Conservation (phyloP, 2,797 vertebrate species). For the Delichon dasypus region DNA sequence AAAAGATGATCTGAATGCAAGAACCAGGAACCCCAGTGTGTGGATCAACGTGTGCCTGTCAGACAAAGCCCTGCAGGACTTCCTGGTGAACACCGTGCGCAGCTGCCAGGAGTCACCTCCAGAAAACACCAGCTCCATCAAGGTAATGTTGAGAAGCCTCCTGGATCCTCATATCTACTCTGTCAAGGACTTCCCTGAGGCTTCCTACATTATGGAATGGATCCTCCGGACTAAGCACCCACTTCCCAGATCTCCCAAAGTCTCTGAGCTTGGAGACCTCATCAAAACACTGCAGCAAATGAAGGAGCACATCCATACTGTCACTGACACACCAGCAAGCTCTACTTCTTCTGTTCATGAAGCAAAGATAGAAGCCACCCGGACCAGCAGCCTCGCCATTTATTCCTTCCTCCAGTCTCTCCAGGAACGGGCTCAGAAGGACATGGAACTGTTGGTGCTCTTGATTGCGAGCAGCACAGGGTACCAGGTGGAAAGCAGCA, state of each 20-base stretch:
- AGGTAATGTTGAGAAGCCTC: slow-evolving; percentile 41
- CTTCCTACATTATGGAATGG: slow-evolving; percentile 45
- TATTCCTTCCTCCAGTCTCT: slow-evolving; percentile 48
- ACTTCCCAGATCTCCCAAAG: not conserved
- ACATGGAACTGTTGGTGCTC: slow-evolving; percentile 58
- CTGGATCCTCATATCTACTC: slow-evolving; percentile 56
- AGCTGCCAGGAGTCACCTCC: not conserved
- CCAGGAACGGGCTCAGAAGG: not conserved
- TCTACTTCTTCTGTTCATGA: not conserved
- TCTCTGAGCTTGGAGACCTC: slow-evolving; percentile 46
- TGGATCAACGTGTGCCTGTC: slow-evolving; percentile 67
- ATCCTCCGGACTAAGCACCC: not conserved
- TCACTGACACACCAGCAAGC: not conserved
- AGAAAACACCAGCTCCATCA: not conserved
- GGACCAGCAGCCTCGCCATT: not conserved
- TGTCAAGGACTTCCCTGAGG: slow-evolving; percentile 21
- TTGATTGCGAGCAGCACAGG: slow-evolving; percentile 37
- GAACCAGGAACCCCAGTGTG: not conserved
- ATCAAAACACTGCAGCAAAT: slow-evolving; percentile 1
- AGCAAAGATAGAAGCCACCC: too few relatives aligned
- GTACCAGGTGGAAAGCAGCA: slow-evolving; percentile 17
- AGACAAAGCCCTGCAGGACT: slow-evolving; percentile 40
- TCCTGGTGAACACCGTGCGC: slow-evolving; percentile 21
- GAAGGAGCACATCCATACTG: not conserved
- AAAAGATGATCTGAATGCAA: not conserved